phyloP scores from a whole-genome alignment of 2,113 vertebrate species.

The Aix galericulata region DNA sequence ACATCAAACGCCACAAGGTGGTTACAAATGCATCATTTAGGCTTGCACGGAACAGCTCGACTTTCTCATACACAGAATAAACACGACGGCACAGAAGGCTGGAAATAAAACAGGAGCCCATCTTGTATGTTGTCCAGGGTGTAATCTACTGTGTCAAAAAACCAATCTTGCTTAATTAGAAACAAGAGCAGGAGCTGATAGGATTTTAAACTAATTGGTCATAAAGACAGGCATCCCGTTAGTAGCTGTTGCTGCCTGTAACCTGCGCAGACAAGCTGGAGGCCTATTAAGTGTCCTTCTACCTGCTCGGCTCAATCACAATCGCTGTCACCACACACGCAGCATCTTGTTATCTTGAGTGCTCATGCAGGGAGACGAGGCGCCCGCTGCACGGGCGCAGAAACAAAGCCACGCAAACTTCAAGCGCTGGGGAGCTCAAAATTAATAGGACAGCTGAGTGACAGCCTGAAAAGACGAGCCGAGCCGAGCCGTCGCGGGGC shows the following conservation, averaged over 20 bases:
- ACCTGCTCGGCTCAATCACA: conserved; percentile 42
- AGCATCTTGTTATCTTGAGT: conserved; percentile 33
- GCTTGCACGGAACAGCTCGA: neutral
- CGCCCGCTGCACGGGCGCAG: conserved; percentile 12
- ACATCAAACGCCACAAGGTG: neutral
- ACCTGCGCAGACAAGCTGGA: conserved; percentile 24
- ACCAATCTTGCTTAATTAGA: neutral
- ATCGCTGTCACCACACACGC: neutral
- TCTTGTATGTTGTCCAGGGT: neutral
- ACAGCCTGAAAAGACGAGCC: conserved; percentile 32
- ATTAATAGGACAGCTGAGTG: conserved; percentile 59
- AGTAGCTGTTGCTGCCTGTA: neutral
- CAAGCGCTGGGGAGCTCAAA: conserved; percentile 51
- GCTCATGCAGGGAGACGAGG: conserved; percentile 39
- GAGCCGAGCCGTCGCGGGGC: neutral
- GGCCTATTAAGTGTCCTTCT: conserved; percentile 14
- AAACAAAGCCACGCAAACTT: conserved; percentile 35
- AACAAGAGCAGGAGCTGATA: conserved; percentile 26
- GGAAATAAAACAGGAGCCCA: conserved; percentile 8
- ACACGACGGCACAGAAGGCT: neutral
- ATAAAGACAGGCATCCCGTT: conserved; percentile 45
- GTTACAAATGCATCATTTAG: neutral
- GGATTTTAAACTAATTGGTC: conserved; percentile 44
- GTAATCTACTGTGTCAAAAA: conserved; percentile 20
- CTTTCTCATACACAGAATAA: neutral